Base-by-base conservation (phyloP, 2,797 vertebrate species). In the Phrynocephalus guinanensis region DNA sequence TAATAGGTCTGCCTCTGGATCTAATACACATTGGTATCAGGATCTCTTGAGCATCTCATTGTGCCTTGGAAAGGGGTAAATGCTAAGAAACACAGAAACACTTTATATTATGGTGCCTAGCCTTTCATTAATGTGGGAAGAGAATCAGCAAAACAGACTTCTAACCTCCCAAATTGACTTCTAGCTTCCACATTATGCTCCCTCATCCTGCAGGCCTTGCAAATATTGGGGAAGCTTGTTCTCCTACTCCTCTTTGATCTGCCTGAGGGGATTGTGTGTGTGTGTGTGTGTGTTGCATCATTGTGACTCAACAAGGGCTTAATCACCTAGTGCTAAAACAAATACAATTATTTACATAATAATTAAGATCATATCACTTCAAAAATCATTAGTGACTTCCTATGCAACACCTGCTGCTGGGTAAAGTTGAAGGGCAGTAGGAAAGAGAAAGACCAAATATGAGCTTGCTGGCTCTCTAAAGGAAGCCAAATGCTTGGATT, bases 371-470 rank as follows among this genome's bases (percentile, higher is more conserved):
- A 76, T 52, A 68, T 87, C 86, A 73, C 1, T 24, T 56, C 52
- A 0, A 0, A 28, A 70, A 82, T 26, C 52, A 52, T 79, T 70
- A 33, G 5, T 38, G 70, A 48, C 18, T 84, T 66, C 60, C 82
- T 81, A 52, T 86, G 60, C 63, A n/a, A 79, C 11, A 79, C 24
- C 79, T 82, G 83, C 82, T 52, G 52, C 52, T 56, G 11, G 52
- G 52, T 4, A 56, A 56, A 56, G 52, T 56, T 56, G 52, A 56
- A 13, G 52, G 52, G 1, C 8, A 13, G 8, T 9, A 56, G 52
- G 11, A 56, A 11, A 56, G 52, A 56, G 9, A 13, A 56, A 56
- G 52, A 56, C 52, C 52, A 1, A 56, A 56, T 56, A 56, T 56
- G 11, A 56, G 52, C 8, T 56, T 9, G 52, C 2, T 56, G 52